phyloP scores from a whole-genome alignment of 2,797 vertebrate species.

The Remorina albescens region DNA sequence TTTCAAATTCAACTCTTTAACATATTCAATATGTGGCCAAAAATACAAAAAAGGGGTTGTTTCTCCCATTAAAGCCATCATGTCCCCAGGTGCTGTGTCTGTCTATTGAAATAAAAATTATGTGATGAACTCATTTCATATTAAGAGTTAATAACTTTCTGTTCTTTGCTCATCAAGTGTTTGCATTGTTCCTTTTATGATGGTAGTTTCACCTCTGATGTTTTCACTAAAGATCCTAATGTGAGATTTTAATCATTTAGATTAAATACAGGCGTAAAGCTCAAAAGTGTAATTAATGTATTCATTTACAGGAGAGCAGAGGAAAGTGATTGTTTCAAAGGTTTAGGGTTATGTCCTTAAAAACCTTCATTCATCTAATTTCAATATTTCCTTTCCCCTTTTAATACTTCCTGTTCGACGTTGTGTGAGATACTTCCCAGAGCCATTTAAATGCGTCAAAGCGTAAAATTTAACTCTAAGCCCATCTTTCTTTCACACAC shows the following conservation, averaged over 20 bases:
- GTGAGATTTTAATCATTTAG: background rate
- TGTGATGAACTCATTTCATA: background rate
- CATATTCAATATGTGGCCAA: background rate
- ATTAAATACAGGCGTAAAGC: background rate
- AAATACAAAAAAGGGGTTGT: too few relatives aligned
- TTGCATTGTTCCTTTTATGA: background rate
- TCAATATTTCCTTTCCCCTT: background rate
- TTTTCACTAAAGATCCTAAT: background rate
- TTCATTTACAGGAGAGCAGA: background rate
- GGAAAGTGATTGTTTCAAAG: background rate
- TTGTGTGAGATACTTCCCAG: conserved; percentile 1
- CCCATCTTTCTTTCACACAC: background rate
- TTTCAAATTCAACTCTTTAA: background rate
- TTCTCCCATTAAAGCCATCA: background rate
- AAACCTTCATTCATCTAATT: background rate
- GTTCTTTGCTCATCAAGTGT: background rate
- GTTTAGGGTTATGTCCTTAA: background rate
- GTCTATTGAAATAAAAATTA: background rate
- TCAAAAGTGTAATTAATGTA: background rate
- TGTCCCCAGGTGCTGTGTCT: background rate
- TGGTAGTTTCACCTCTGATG: background rate
- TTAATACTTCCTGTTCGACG: background rate
- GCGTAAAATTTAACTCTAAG: conserved; percentile 6
- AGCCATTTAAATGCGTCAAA: background rate
- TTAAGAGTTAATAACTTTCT: too few relatives aligned